Conservation (phyloP, 2,888 invertebrate genomes). For the Ceriagrion tenellum region DNA sequence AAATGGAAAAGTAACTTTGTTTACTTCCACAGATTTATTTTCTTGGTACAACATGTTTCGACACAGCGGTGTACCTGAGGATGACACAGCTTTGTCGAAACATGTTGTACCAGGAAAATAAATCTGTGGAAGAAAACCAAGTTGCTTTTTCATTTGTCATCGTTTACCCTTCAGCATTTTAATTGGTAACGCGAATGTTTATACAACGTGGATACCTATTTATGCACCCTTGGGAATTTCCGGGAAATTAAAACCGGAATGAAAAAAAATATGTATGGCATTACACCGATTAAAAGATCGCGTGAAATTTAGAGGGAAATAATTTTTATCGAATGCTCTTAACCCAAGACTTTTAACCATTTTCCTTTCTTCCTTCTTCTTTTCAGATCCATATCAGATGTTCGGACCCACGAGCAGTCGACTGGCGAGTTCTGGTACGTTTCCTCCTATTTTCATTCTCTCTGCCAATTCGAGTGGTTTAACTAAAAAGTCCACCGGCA, state of each 20-base stretch:
- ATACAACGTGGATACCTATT: too few relatives aligned
- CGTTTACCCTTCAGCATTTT: too few relatives aligned
- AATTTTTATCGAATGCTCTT: not conserved
- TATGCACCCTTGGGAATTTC: too few relatives aligned
- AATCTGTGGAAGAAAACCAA: too few relatives aligned
- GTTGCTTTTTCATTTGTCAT: too few relatives aligned
- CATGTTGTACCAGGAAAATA: too few relatives aligned
- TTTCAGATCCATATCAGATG: constrained; percentile 98
- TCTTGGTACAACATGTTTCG: too few relatives aligned
- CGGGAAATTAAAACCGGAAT: not conserved
- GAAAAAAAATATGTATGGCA: not conserved
- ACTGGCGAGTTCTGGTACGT: constrained; percentile 94
- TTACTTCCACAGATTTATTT: too few relatives aligned
- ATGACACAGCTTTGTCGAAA: too few relatives aligned
- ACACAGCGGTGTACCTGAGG: too few relatives aligned
- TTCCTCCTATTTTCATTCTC: not conserved
- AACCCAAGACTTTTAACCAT: not conserved
- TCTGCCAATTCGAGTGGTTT: not conserved
- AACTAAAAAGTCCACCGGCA: not conserved
- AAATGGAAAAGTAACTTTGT: too few relatives aligned
- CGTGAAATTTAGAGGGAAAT: not conserved
- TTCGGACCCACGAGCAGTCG: constrained; percentile 98
- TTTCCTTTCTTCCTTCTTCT: constrained; percentile 73
- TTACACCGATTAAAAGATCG: not conserved
- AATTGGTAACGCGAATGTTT: too few relatives aligned